Conservation (phyloP, 2,888 invertebrate genomes). For the Drosophila seclusa region DNA sequence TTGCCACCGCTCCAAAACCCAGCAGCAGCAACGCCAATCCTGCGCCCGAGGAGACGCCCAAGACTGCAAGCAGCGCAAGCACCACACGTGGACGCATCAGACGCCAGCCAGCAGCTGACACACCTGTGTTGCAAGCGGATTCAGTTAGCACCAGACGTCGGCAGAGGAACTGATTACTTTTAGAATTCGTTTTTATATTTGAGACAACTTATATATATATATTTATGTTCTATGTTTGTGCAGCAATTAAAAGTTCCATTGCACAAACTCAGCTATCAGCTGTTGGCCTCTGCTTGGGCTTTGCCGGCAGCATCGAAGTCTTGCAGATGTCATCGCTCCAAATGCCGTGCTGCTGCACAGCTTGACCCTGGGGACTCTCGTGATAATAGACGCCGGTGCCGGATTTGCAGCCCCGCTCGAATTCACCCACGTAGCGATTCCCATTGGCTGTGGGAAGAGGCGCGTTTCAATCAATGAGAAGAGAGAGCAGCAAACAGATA, state of each 20-base stretch:
- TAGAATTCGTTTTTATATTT: slow-evolving; percentile 1
- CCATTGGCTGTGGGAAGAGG: slow-evolving; percentile 73
- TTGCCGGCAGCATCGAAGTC: slow-evolving; percentile 67
- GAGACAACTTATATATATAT: not conserved
- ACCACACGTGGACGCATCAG: slow-evolving; percentile 27
- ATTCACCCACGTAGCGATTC: slow-evolving; percentile 83
- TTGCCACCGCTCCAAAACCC: slow-evolving; percentile 17
- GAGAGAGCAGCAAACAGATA: not conserved
- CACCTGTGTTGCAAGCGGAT: not conserved
- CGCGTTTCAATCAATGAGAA: not conserved
- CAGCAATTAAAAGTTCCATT: slow-evolving; percentile 12
- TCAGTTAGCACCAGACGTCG: slow-evolving; percentile 39
- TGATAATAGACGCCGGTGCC: slow-evolving; percentile 83
- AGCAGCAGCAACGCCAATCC: not conserved
- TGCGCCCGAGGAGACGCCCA: slow-evolving; percentile 12
- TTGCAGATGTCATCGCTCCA: slow-evolving; percentile 81
- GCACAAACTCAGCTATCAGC: slow-evolving; percentile 1
- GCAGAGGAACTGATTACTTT: slow-evolving; percentile 51
- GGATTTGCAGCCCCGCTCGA: slow-evolving; percentile 79
- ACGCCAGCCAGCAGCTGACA: slow-evolving; percentile 11
- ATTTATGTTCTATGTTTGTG: not conserved
- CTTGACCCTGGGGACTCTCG: slow-evolving; percentile 63
- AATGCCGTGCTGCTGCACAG: slow-evolving; percentile 80
- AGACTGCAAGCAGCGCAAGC: slow-evolving; percentile 4
- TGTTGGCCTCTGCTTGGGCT: not conserved